Base-by-base conservation (phyloP, 2,888 invertebrate genomes). In the Coleophora deauratella region DNA sequence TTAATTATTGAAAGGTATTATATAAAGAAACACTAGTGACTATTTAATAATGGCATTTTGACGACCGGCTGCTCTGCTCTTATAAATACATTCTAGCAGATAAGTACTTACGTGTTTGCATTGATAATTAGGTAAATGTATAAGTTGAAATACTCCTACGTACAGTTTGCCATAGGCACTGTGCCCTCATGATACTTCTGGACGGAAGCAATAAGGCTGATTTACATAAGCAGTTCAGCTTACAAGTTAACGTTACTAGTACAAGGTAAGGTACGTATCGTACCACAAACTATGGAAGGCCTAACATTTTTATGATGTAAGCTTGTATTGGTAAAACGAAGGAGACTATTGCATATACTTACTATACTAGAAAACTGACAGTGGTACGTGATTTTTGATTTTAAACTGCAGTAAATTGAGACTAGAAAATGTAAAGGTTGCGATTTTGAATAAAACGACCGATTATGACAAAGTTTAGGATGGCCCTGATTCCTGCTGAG, bases 391-490 rank as follows among this genome's bases (percentile, higher is more conserved):
- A 14, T 38, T 28, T 37, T 14, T 27, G 42, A 14, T 13, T 32
- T 33, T n/a, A 64, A 60, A 66, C 65, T 70, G 70, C 62, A 68
- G 63, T 67, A 70, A 69, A 74, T 74, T 62, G 75, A 81, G 82
- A 84, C 82, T 84, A 84, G 82, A 84, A 77, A 79, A 74, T 79
- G 76, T 77, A 69, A 67, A 66, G 59, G 62, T 57, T 57, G 63
- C 66, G 61, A 57, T 47, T 63, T 55, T 61, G 69, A 69, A 72
- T 70, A 55, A 59, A 59, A 75, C 72, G 70, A 75, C 67, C 71
- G 63, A 55, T 21, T 21, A 4, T 21, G 21, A 21, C 6, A 4
- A 21, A 4, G 21, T 21, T 21, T 21, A n/a, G 21, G 21, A 21
- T 21, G 3, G 21, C 21, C 6, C 21, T 21, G n/a, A n/a, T n/a